phyloP scores from a whole-genome alignment of 1,140 invertebrate genomes.

The Megalonaias nervosa region DNA sequence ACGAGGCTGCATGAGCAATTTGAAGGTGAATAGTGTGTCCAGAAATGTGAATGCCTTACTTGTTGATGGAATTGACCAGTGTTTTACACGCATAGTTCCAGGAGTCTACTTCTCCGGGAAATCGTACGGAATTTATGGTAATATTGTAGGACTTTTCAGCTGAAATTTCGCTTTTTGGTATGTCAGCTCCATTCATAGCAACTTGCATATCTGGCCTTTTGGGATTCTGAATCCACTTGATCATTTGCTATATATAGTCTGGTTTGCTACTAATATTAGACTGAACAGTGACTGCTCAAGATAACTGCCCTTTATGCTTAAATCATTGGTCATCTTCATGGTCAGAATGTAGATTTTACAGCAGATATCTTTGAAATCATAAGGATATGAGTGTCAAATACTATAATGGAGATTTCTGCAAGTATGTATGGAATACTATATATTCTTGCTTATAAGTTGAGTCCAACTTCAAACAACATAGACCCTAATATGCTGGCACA shows the following conservation, averaged over 20 bases:
- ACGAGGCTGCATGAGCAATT: conserved; percentile 85
- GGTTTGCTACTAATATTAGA: not conserved
- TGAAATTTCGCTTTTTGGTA: not conserved
- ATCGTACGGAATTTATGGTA: conserved; percentile 87
- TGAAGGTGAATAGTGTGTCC: conserved; percentile 82
- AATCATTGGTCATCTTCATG: too few species aligned
- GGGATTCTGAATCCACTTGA: too few species aligned
- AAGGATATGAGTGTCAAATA: too few species aligned
- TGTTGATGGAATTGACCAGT: conserved; percentile 85
- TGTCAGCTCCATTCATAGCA: not conserved
- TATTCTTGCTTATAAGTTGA: too few species aligned
- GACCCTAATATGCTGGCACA: too few species aligned
- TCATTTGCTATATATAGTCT: not conserved
- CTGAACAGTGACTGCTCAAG: not conserved
- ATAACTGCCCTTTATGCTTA: too few species aligned
- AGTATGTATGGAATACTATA: too few species aligned
- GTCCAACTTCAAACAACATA: too few species aligned
- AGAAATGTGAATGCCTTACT: conserved; percentile 81
- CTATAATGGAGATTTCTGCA: too few species aligned
- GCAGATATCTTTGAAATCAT: too few species aligned
- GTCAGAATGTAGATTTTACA: too few species aligned
- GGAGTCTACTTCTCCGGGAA: conserved; percentile 92
- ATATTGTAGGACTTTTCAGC: conserved; percentile 44
- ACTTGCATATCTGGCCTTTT: not conserved
- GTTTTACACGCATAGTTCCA: conserved; percentile 87